A percentile compares a stretch with the other conserved stretches of the same genome.
These are phyloP conservation scores for Craterocephalus amniculus DNA, from an alignment of 2,797 vertebrate genomes.

Conservation along the genomic window DNA sequence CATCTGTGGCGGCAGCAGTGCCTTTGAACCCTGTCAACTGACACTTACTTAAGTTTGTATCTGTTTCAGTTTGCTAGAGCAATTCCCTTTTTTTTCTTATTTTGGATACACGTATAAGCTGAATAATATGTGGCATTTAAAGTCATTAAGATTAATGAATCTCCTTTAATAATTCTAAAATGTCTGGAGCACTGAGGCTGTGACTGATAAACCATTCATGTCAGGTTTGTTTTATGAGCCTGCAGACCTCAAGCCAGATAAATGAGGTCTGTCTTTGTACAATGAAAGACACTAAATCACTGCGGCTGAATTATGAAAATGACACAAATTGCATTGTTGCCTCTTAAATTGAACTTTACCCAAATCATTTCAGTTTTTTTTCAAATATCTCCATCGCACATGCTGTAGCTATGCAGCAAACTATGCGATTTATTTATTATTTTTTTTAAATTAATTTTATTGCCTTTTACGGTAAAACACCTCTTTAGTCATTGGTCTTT, in stretches of 20 bases:
- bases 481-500: slow-evolving; percentile 67
- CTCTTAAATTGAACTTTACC: slow-evolving; percentile 48
- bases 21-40: slow-evolving; percentile 55
- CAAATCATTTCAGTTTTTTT: slow-evolving; percentile 23
- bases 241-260: slow-evolving; percentile 63
- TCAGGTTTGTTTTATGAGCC: slow-evolving; percentile 67
- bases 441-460: slow-evolving; percentile 47
- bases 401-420: slow-evolving; percentile 18
- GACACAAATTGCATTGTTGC: slow-evolving; percentile 47
- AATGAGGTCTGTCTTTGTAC: slow-evolving; percentile 68
- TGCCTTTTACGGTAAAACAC: slow-evolving; percentile 54
- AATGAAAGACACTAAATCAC: slow-evolving; percentile 70
- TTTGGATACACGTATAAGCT: slow-evolving; percentile 31
- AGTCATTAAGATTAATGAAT: slow-evolving; percentile 65
- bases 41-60: slow-evolving; percentile 28
- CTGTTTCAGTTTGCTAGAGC: slow-evolving; percentile 31
- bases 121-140: slow-evolving; percentile 61
- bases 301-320: slow-evolving; percentile 69
- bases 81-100: slow-evolving; percentile 23
- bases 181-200: slow-evolving; percentile 45
- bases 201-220: slow-evolving; percentile 66
- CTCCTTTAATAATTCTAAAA: slow-evolving; percentile 56
- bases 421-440: slow-evolving; percentile 28
- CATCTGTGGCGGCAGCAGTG: slow-evolving; percentile 57
- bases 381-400: slow-evolving; percentile 15